A percentile compares a stretch with the other conserved stretches of the same genome.
Conservation (phyloP, 2,113 vertebrate genomes). For the Tragelaphus scriptus region DNA sequence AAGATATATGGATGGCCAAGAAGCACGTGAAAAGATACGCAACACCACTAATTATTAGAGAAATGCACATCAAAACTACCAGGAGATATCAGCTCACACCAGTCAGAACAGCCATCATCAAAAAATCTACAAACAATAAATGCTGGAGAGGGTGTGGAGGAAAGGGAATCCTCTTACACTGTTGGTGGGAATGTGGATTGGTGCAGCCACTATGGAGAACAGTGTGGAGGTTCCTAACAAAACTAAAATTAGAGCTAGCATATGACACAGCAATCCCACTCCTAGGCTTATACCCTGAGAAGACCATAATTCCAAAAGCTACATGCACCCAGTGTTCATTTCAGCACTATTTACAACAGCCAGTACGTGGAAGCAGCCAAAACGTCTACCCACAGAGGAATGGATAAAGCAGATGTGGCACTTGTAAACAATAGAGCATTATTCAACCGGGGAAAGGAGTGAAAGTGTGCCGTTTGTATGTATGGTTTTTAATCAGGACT, state of each 20-base stretch:
- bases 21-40: not conserved
- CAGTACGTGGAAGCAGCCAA: not conserved
- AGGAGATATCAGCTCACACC: not conserved
- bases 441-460: fast-evolving
- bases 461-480: not conserved
- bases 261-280: not conserved
- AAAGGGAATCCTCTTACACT: not conserved
- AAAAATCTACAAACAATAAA: not conserved
- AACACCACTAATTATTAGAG: not conserved
- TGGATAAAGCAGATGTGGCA: not conserved
- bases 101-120: not conserved
- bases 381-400: not conserved
- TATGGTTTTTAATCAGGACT: not conserved
- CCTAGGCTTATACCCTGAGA: not conserved
- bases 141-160: not conserved
- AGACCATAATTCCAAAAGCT: not conserved
- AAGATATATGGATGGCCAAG: not conserved
- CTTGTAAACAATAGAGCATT: fast-evolving
- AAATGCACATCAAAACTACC: not conserved
- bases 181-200: not conserved
- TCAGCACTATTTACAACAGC: not conserved
- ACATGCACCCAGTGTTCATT: not conserved
- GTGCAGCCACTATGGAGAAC: not conserved
- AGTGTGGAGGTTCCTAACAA: not conserved
- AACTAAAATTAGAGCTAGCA: not conserved